Percentiles rank a stretch among this genome's conserved stretches.
phyloP scores from a whole-genome alignment of 2,113 vertebrate genomes.

The Solea solea region DNA sequence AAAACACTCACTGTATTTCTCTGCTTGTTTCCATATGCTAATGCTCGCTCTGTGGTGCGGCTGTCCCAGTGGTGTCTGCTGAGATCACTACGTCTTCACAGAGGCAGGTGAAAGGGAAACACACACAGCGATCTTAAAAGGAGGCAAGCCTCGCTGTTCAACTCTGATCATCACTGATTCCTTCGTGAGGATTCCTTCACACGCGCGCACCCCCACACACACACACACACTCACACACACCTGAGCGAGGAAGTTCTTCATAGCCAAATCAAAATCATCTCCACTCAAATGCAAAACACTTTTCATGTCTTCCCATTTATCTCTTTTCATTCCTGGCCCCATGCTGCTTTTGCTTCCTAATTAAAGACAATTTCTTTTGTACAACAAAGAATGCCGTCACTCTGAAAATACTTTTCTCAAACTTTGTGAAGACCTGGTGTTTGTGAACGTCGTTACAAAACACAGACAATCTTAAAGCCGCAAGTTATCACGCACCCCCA shows the following conservation, averaged over 20 bases:
- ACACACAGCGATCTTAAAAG: slow-evolving; percentile 63
- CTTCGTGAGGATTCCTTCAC: slow-evolving; percentile 53
- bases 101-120: slow-evolving; percentile 64
- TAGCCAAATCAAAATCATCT: slow-evolving; percentile 1
- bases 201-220: slow-evolving; percentile 10
- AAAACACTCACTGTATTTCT: slow-evolving; percentile 18
- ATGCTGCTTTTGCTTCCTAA: slow-evolving; percentile 9
- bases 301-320: neutral
- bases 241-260: neutral
- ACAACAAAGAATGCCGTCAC: neutral
- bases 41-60: slow-evolving; percentile 54
- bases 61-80: slow-evolving; percentile 44
- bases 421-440: slow-evolving; percentile 48
- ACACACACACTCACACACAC: slow-evolving; percentile 1
- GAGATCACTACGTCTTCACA: slow-evolving; percentile 52
- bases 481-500: slow-evolving; percentile 64
- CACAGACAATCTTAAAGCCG: slow-evolving; percentile 64
- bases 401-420: slow-evolving; percentile 44
- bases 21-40: slow-evolving; percentile 54
- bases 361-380: slow-evolving; percentile 9
- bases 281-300: neutral
- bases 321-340: neutral
- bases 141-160: slow-evolving; percentile 41
- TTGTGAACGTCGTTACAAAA: slow-evolving; percentile 55
- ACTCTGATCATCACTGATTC: slow-evolving; percentile 57